phyloP scores from a whole-genome alignment of 2,888 invertebrate species.

The Pheosia tremula region DNA sequence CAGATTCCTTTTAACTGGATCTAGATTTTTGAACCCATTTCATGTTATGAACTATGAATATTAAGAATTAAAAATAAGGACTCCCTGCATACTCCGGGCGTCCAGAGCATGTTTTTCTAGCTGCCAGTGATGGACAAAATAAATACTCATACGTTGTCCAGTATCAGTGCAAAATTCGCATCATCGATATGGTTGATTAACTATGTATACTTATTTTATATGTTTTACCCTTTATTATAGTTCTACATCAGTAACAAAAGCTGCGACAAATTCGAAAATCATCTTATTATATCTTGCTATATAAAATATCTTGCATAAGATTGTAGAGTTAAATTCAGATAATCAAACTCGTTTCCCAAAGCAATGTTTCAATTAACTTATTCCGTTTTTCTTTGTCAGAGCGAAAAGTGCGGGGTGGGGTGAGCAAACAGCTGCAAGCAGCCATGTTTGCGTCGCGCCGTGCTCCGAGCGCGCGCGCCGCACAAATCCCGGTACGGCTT shows the following conservation, averaged over 20 bases:
- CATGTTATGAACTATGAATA: not conserved
- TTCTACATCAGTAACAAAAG: no score
- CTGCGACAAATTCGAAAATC: no score
- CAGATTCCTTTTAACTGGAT: no score
- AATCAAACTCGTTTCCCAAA: not conserved
- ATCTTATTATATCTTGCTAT: not conserved
- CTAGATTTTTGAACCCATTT: no score
- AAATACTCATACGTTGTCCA: no score
- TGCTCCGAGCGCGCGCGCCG: not conserved
- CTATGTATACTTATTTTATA: no score
- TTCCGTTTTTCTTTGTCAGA: not conserved
- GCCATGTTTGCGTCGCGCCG: not conserved
- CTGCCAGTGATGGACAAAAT: not conserved
- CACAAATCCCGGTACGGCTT: not conserved
- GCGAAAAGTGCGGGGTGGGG: not conserved
- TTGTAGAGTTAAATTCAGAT: not conserved
- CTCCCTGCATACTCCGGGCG: no score
- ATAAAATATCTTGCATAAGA: no score
- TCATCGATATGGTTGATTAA: no score
- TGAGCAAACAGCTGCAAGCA: not conserved
- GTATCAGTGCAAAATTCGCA: no score
- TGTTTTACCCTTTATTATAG: no score
- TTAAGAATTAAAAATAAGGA: no score
- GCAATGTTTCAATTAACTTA: conserved; percentile 1
- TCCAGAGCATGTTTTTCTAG: not conserved